phyloP scores from a whole-genome alignment of 2,113 vertebrate genomes.

The Pterophyllum scalare region DNA sequence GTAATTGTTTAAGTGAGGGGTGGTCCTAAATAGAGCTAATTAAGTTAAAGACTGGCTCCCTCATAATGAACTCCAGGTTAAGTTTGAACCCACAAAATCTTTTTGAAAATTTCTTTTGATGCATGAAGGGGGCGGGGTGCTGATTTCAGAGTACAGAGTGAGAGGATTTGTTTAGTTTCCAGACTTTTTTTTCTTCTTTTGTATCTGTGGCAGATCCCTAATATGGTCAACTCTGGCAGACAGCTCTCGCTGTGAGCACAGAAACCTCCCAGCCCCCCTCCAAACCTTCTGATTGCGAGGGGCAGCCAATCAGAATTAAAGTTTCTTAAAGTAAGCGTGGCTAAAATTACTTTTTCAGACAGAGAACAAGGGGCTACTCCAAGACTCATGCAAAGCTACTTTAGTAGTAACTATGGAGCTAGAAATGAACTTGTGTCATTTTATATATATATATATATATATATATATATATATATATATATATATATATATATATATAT shows the following conservation, averaged over 20 bases:
- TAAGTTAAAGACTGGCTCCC: background rate
- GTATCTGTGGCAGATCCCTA: background rate
- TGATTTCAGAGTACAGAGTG: background rate
- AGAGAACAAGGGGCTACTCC: background rate
- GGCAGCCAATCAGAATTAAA: background rate
- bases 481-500: too few species aligned
- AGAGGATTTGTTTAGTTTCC: background rate
- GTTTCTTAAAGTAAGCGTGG: background rate
- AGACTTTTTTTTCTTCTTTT: too few species aligned
- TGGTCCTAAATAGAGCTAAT: background rate
- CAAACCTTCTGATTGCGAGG: background rate
- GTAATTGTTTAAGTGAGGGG: background rate
- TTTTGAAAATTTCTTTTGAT: background rate
- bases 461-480: too few species aligned
- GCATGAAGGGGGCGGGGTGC: background rate
- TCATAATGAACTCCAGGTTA: background rate
- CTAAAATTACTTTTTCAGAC: background rate
- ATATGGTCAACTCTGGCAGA: too few species aligned
- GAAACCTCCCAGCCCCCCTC: rapidly evolving
- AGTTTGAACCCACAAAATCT: background rate
- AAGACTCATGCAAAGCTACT: background rate
- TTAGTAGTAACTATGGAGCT: background rate
- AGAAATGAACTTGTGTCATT: background rate
- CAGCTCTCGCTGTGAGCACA: too few species aligned
- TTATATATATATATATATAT: background rate